Evolutionary conservation across 2,888 invertebrate genomes (phyloP).

Genomic region (Prosopocoilus inquinatus): DNA sequence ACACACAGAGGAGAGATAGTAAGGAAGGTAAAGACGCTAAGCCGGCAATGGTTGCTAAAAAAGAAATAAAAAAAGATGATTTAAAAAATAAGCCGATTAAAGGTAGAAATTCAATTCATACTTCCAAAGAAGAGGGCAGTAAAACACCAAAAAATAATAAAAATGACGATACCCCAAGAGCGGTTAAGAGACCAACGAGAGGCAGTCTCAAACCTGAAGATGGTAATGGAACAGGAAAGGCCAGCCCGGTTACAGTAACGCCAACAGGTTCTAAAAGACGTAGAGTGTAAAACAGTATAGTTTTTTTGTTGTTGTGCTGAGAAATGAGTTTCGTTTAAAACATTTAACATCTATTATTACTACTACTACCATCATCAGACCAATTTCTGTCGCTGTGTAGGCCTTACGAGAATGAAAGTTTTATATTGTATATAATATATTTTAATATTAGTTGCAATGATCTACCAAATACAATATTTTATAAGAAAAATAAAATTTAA

Average conservation of each 20-base stretch:
- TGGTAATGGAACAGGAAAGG: constrained; percentile 45
- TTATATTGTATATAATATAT: not conserved
- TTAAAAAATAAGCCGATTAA: constrained; percentile 39
- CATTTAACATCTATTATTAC: not conserved
- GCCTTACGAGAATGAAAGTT: not conserved
- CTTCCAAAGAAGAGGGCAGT: constrained; percentile 31
- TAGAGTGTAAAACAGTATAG: constrained; percentile 15
- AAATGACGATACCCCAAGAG: constrained; percentile 42
- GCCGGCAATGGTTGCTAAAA: constrained; percentile 37
- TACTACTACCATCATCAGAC: constrained; percentile 3
- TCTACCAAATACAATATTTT: too few relatives aligned
- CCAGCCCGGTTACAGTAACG: constrained; percentile 46
- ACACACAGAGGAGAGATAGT: constrained; percentile 42
- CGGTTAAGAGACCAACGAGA: constrained; percentile 47
- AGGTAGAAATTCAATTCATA: constrained; percentile 30
- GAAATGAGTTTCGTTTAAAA: not conserved
- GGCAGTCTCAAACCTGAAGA: constrained; percentile 52
- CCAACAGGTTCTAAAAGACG: constrained; percentile 37
- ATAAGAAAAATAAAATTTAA: too few relatives aligned
- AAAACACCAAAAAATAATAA: constrained; percentile 33
- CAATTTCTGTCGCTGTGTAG: constrained; percentile 7
- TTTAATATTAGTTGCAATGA: too few relatives aligned
- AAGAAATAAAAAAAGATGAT: constrained; percentile 42
- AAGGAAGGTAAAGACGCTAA: constrained; percentile 38
- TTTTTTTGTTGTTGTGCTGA: not conserved